Conservation (phyloP, 1,140 invertebrate genomes). For the Calliphora vicina region DNA sequence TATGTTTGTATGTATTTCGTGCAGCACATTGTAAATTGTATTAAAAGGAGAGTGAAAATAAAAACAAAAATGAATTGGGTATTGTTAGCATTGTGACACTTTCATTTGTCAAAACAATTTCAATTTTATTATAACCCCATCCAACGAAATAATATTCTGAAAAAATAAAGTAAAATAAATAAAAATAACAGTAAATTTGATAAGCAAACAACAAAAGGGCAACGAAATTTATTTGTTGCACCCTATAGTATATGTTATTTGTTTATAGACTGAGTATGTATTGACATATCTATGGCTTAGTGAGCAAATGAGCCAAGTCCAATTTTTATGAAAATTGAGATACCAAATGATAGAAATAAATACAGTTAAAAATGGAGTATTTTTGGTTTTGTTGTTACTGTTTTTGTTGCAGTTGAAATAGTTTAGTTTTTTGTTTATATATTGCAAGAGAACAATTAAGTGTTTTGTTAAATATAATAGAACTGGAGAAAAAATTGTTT, state of each 20-base stretch:
- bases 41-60: not conserved
- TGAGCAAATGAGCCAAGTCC: no score
- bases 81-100: slow-evolving; percentile 9
- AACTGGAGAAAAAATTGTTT: no score
- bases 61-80: not conserved
- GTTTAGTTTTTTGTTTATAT: no score
- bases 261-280: not conserved
- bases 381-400: no score
- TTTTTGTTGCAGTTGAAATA: no score
- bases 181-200: not conserved
- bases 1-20: no score
- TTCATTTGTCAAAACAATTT: slow-evolving; percentile 17
- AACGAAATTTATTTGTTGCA: not conserved
- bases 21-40: not conserved
- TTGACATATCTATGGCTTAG: not conserved
- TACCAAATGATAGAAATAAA: no score
- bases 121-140: not conserved
- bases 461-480: no score
- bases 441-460: no score
- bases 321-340: no score
- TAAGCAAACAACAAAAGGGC: not conserved
- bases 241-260: not conserved
- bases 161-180: not conserved
- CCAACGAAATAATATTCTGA: not conserved
- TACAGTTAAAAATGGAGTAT: no score